phyloP scores from a whole-genome alignment of 2,797 vertebrate species.

The Hydrophis major region DNA sequence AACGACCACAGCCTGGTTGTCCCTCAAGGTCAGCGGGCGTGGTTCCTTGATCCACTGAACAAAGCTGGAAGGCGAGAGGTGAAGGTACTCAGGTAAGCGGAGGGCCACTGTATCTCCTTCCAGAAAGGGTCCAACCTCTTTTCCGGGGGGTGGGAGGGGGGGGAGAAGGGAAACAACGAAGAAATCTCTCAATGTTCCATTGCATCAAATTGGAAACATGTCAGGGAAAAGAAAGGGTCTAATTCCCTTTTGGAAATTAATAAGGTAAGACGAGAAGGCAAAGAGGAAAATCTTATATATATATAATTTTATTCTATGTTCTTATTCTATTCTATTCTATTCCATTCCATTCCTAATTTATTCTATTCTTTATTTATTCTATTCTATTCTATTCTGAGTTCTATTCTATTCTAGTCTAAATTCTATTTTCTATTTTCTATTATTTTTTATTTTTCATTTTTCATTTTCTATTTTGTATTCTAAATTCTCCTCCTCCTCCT shows the following conservation, averaged over 20 bases:
- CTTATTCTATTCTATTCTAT: no score
- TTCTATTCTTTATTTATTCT: no score
- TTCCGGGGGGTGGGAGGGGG: accelerated
- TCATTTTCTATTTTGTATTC: no score
- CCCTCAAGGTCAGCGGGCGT: background rate
- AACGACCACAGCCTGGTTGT: background rate
- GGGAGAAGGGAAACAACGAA: background rate
- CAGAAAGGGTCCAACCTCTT: slow-evolving; percentile 36
- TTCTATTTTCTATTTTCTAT: no score
- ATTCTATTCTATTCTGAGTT: no score
- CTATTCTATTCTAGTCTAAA: no score
- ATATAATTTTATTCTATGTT: no score
- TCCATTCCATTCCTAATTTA: no score
- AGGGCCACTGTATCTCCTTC: slow-evolving; percentile 22
- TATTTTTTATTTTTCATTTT: no score
- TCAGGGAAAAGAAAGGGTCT: background rate
- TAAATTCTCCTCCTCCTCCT: no score
- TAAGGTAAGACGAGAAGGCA: background rate
- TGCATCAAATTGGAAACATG: background rate
- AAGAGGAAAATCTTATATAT: background rate
- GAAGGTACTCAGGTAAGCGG: background rate
- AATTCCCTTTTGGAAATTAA: background rate
- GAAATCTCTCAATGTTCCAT: background rate
- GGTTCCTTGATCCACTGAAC: slow-evolving; percentile 37
- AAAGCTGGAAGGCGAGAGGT: slow-evolving; percentile 8